phyloP scores from a whole-genome alignment of 2,888 invertebrate species.

The Coelopa pilipes region DNA sequence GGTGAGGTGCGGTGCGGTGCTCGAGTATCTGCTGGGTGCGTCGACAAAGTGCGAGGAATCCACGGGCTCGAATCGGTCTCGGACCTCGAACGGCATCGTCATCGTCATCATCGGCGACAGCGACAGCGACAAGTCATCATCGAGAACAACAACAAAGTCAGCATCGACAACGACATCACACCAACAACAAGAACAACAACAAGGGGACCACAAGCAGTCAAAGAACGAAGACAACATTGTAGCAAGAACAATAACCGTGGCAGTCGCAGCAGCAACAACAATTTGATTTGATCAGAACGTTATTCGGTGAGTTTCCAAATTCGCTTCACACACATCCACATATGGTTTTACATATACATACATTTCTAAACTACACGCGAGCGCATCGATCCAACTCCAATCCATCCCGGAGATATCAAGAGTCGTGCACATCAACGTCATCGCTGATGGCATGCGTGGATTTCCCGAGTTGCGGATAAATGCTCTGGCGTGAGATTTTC shows the following conservation, averaged over 20 bases:
- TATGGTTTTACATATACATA: not conserved
- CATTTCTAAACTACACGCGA: no score
- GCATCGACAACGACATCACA: not conserved
- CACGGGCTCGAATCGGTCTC: no score
- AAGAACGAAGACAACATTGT: not conserved
- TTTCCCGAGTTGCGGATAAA: no score
- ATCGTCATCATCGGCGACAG: conserved; percentile 22
- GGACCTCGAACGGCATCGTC: no score
- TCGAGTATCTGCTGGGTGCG: no score
- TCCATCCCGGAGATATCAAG: no score
- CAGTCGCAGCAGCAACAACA: conserved; percentile 9
- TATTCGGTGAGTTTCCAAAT: conserved; percentile 24
- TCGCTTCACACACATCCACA: conserved; percentile 1
- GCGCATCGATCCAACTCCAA: no score
- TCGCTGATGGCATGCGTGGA: no score
- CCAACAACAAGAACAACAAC: not conserved
- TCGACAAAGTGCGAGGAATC: no score
- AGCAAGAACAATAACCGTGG: not conserved
- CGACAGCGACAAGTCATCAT: not conserved
- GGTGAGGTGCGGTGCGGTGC: no score
- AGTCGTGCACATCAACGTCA: no score
- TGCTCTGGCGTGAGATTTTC: no score
- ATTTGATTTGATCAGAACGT: conserved; percentile 1
- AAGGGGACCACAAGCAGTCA: not conserved
- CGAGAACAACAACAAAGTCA: not conserved